Evolutionary conservation across 2,797 vertebrate species (phyloP), one percentile per base, ranked within the genome.

Genomic region (Stomatorhinus walkeri): DNA sequence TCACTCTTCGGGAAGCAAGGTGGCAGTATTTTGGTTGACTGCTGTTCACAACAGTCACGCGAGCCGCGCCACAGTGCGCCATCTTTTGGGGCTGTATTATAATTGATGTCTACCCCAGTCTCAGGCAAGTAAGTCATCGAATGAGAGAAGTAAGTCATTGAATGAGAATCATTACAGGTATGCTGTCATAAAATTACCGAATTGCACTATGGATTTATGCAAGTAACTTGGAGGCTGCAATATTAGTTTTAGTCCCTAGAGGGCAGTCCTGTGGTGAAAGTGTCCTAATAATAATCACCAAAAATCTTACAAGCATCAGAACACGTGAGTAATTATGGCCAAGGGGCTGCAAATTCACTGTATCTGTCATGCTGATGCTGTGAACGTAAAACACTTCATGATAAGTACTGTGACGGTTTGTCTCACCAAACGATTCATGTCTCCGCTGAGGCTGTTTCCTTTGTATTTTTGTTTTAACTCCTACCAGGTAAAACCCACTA

Each of bases 241-340:
- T 91, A 59, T 49, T 52, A n/a, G 22, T 84, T 32, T 76, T 7
- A 72, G 87, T 90, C 90, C 90, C 88, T 85, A 91, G 91, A 87
- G 89, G 90, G 86, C 91, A 91, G 85, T 48, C 83, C 87, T 90
- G 89, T 90, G 88, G 52, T 10, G 54, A 85, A n/a, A 61, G 52
- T 40, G 5, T 19, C 14, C 12, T 46, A n/a, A 61, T 16, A 12
- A 56, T 81, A 51, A 43, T 88, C 79, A 24, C 40, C 88, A 59
- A 32, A 48, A 59, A 46, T 46, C 14, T 22, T 54, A 46, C 6
- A 36, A 1, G 19, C 32, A 28, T 36, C 36, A 19, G 22, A 84
- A 28, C 43, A 19, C 3, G 19, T 52, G 48, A 79, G 28, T 19
- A 28, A 61, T 48, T 52, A 61, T 16, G 22, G 32, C 56, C 56